Conservation (phyloP, 1,140 invertebrate genomes). For the Marisa cornuarietis region DNA sequence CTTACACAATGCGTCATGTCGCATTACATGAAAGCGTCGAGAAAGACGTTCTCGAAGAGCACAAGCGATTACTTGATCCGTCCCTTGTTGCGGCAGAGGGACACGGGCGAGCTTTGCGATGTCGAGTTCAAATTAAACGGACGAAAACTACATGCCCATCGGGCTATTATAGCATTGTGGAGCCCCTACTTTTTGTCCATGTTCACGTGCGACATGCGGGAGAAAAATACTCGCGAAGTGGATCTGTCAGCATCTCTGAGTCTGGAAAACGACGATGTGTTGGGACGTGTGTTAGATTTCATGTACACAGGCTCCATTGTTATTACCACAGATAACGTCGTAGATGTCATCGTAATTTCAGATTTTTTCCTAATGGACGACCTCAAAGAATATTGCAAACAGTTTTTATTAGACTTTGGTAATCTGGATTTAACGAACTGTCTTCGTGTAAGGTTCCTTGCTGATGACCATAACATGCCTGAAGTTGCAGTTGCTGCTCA, state of each 20-base stretch:
- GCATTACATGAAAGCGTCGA: slow-evolving; percentile 57
- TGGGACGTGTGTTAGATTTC: slow-evolving; percentile 80
- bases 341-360: slow-evolving; percentile 71
- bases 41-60: slow-evolving; percentile 55
- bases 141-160: slow-evolving; percentile 49
- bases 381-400: slow-evolving; percentile 60
- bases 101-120: slow-evolving; percentile 63
- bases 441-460: slow-evolving; percentile 52
- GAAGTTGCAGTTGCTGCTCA: slow-evolving; percentile 53
- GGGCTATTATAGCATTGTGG: slow-evolving; percentile 57
- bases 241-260: slow-evolving; percentile 70
- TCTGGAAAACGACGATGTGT: slow-evolving; percentile 73
- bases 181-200: slow-evolving; percentile 63
- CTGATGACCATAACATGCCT: slow-evolving; percentile 58
- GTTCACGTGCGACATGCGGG: slow-evolving; percentile 64
- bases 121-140: slow-evolving; percentile 54
- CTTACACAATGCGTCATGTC: slow-evolving; percentile 44
- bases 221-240: slow-evolving; percentile 73
- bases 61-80: slow-evolving; percentile 55
- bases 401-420: slow-evolving; percentile 59
- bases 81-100: slow-evolving; percentile 53
- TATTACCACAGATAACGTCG: slow-evolving; percentile 80
- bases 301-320: slow-evolving; percentile 84
- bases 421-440: slow-evolving; percentile 61
- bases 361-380: slow-evolving; percentile 73